Conservation (phyloP, 2,113 vertebrate genomes). For the Megaleporinus macrocephalus region DNA sequence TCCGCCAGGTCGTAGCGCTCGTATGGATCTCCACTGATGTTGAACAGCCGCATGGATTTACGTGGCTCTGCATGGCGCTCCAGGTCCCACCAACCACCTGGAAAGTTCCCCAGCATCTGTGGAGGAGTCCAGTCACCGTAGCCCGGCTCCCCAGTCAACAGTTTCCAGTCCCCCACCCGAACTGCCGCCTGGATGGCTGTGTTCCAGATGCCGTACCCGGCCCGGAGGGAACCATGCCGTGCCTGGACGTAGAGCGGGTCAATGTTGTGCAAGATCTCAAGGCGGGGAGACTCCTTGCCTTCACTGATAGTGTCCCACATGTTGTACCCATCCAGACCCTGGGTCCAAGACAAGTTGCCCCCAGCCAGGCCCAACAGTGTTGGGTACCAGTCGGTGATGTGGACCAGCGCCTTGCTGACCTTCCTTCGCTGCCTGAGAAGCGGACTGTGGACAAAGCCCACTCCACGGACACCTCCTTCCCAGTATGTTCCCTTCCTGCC, state of each 20-base stretch:
- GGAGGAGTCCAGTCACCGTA: slow-evolving; percentile 96
- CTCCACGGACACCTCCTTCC: slow-evolving; percentile 92
- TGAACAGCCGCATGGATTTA: slow-evolving; percentile 94
- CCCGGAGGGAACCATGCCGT: slow-evolving; percentile 85
- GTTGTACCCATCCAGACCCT: slow-evolving; percentile 88
- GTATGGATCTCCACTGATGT: slow-evolving; percentile 90
- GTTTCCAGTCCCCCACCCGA: slow-evolving; percentile 92
- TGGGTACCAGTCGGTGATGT: slow-evolving; percentile 98
- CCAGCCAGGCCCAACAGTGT: slow-evolving; percentile 90
- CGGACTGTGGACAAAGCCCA: slow-evolving; percentile 96
- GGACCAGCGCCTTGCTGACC: slow-evolving; percentile 87
- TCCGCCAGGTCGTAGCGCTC: slow-evolving; percentile 88
- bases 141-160: slow-evolving; percentile 93
- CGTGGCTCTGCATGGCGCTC: slow-evolving; percentile 82
- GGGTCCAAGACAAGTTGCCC: slow-evolving; percentile 80
- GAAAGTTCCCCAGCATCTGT: slow-evolving; percentile 88
- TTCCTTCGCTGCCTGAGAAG: slow-evolving; percentile 85
- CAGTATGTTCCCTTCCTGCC: slow-evolving; percentile 98
- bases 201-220: slow-evolving; percentile 91
- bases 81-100: slow-evolving; percentile 92
- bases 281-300: slow-evolving; percentile 86
- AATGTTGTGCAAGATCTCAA: slow-evolving; percentile 95
- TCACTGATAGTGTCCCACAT: slow-evolving; percentile 93
- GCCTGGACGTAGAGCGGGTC: slow-evolving; percentile 93
- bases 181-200: slow-evolving; percentile 93